Conservation (phyloP, 2,113 vertebrate species). For the Podarcis raffonei region DNA sequence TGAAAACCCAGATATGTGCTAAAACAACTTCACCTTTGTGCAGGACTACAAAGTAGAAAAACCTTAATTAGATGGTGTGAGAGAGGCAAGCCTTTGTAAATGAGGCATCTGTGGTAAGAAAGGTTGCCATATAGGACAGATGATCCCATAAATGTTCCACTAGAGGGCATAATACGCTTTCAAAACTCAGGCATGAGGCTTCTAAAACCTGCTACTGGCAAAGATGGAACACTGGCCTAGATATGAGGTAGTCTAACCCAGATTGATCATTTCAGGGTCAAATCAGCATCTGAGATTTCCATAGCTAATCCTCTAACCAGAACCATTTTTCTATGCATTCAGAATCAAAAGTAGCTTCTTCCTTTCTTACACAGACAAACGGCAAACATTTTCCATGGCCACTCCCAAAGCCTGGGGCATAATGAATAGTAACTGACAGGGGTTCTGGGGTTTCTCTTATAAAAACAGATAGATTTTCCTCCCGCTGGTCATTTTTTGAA, state of each 20-base stretch:
- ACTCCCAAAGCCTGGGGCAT: neutral
- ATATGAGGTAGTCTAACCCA: neutral
- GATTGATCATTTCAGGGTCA: neutral
- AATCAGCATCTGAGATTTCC: neutral
- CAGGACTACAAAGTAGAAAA: neutral
- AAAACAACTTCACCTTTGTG: neutral
- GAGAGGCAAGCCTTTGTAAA: neutral
- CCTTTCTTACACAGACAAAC: no score
- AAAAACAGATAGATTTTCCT: neutral
- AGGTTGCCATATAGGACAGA: no score
- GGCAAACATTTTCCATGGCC: no score
- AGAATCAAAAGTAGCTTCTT: neutral
- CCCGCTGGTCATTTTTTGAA: neutral
- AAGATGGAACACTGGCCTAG: constrained; percentile 5
- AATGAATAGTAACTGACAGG: no score
- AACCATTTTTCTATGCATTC: neutral
- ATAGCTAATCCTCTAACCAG: neutral
- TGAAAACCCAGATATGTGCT: neutral
- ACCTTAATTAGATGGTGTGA: neutral
- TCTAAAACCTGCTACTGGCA: neutral
- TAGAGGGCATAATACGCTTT: constrained; percentile 9
- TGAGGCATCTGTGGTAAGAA: no score
- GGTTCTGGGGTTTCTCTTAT: neutral
- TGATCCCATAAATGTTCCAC: neutral
- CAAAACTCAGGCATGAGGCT: neutral